phyloP scores from a whole-genome alignment of 2,888 invertebrate species.

The Danaus chrysippus region DNA sequence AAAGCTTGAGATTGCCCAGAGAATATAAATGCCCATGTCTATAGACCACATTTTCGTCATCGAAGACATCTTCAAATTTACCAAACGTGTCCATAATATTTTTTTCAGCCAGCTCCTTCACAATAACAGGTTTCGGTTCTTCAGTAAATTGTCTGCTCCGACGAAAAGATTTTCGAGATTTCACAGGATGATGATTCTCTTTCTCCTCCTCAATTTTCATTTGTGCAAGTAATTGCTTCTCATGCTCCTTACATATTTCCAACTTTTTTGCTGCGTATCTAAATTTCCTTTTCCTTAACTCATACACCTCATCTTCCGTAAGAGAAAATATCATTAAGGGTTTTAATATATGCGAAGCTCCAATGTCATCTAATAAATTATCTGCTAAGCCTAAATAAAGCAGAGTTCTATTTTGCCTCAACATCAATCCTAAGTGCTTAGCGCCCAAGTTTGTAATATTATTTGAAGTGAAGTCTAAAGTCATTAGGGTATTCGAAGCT shows the following conservation, averaged over 20 bases:
- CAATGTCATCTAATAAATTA: conserved; percentile 47
- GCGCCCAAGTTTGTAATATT: conserved; percentile 48
- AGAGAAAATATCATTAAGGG: conserved; percentile 45
- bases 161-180: conserved; percentile 1
- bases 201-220: conserved; percentile 13
- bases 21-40: conserved; percentile 35
- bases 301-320: conserved; percentile 36
- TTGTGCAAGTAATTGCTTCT: conserved; percentile 30
- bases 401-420: conserved; percentile 49
- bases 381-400: conserved; percentile 50
- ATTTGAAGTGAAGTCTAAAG: conserved; percentile 50
- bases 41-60: conserved; percentile 27
- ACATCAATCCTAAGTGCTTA: conserved; percentile 37
- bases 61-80: conserved; percentile 41
- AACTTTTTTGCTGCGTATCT: conserved; percentile 31
- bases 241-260: conserved; percentile 37
- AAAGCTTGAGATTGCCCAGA: conserved; percentile 47
- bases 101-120: conserved; percentile 32
- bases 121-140: conserved; percentile 10
- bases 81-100: conserved; percentile 37
- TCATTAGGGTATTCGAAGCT: conserved; percentile 36
- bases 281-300: conserved; percentile 31
- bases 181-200: conserved; percentile 6
- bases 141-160: not conserved
- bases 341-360: conserved; percentile 42